Evolutionary conservation across 1,140 invertebrate genomes (phyloP), one percentile per base, ranked within the genome.

Genomic region (Eufriesea mexicana): DNA sequence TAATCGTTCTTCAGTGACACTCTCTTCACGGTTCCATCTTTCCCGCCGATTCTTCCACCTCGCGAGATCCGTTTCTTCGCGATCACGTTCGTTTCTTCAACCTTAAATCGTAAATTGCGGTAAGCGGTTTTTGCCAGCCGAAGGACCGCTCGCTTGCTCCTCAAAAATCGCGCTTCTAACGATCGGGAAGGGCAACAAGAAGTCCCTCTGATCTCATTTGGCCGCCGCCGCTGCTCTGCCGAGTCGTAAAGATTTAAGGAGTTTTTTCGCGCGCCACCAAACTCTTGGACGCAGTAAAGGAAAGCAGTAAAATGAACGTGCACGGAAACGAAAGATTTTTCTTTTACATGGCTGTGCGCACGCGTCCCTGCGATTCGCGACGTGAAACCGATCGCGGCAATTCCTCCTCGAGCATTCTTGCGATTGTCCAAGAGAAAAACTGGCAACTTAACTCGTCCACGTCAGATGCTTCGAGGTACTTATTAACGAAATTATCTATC

Each of bases 61-160:
- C 23, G 5, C n/a, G 2, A 5, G 9, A 20, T 62, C 16, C 1
- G 18, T 8, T 42, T 64, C 10, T 42, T 8, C 14, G 7, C 35
- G 25, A 6, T 7, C 14, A 25, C 57, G 28, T 16, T 16, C 20
- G 14, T 45, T 57, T 47, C 42, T 1, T 1, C 57, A 12, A 49
- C 10, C n/a, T 9, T 59, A 75, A 75, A 75, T 28, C 12, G n/a
- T 59, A 74, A 74, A 74, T 74, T 74, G n/a, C 35, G 7, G 42
- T 18, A 62, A 49, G 5, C n/a, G 14, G 42, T 75, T 75, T 62
- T 75, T 75, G 73, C 23, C 4, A 2, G 16, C 8, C 54, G 14
- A n/a, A 23, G 20, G 14, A 28, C 14, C 16, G 23, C 9, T 20
- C 35, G 42, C 12, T 72, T 42, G 20, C 25, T 28, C 18, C 49